Conservation (phyloP, 1,140 invertebrate genomes). For the Drosophila sechellia region DNA sequence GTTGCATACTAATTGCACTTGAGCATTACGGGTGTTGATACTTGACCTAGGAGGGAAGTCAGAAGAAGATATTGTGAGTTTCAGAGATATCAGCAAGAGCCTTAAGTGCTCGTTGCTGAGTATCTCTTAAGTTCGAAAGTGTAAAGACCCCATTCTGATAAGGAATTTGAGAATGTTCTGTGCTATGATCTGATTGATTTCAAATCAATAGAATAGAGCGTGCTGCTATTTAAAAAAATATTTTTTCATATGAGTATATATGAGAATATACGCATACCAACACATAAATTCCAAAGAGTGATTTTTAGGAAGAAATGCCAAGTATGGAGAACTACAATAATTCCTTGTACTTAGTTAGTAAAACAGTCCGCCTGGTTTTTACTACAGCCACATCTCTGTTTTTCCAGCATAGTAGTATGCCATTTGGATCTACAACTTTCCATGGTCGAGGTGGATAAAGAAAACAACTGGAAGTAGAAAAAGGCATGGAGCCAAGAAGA, state of each 20-base stretch:
- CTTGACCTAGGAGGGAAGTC: constrained; percentile 34
- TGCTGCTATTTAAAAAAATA: neutral
- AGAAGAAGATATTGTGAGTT: constrained; percentile 16
- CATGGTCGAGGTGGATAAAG: constrained; percentile 8
- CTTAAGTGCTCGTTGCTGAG: constrained; percentile 15
- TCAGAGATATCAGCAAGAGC: constrained; percentile 3
- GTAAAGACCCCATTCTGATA: constrained; percentile 36
- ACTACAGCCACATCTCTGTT: constrained; percentile 12
- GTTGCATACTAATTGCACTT: constrained; percentile 75
- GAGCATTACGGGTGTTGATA: constrained; percentile 56
- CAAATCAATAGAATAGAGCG: constrained; percentile 8
- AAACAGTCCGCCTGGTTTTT: constrained; percentile 4
- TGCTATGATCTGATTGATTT: neutral
- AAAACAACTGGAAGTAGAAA: neutral
- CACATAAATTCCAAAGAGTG: neutral
- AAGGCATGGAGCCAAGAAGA: neutral
- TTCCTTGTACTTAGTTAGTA: constrained; percentile 16
- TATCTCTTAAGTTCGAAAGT: constrained; percentile 26
- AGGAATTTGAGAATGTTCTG: neutral
- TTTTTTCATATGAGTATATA: no score
- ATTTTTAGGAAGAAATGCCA: constrained; percentile 1
- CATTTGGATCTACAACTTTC: constrained; percentile 17
- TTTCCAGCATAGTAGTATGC: neutral
- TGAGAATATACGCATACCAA: no score
- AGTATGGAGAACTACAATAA: constrained; percentile 1